Conservation (phyloP, 2,797 vertebrate species). For the Chrysocyon brachyurus region DNA sequence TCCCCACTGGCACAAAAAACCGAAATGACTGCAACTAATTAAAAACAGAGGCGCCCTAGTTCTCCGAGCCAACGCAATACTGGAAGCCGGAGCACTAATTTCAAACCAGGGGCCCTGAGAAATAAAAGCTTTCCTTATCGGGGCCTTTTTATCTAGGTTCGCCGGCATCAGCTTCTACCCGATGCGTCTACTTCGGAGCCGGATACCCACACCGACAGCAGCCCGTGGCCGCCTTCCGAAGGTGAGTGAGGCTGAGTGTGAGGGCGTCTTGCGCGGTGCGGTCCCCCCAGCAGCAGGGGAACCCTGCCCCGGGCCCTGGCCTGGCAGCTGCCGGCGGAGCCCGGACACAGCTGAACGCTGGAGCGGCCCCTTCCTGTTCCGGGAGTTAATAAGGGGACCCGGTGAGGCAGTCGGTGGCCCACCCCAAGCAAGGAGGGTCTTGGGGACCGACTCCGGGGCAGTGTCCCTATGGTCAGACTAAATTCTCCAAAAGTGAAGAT, state of each 20-base stretch:
- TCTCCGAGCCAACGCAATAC: background rate
- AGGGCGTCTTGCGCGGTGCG: background rate
- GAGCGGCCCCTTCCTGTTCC: background rate
- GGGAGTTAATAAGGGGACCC: background rate
- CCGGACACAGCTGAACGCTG: background rate
- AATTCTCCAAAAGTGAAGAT: background rate
- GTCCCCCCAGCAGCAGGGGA: background rate
- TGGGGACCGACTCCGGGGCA: background rate
- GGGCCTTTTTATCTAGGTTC: background rate
- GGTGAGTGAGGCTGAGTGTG: background rate
- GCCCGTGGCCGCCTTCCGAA: rapidly evolving
- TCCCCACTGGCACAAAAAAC: background rate
- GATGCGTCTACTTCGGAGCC: rapidly evolving
- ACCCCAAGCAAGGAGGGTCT: background rate
- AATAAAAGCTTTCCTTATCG: background rate
- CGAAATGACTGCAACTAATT: background rate
- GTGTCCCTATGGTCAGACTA: background rate
- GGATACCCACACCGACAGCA: rapidly evolving
- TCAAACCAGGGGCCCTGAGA: background rate
- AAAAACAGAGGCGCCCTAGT: background rate
- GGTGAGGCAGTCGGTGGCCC: background rate
- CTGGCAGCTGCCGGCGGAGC: background rate
- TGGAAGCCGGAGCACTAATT: background rate
- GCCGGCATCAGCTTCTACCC: background rate
- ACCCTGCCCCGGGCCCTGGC: background rate